These are phyloP conservation scores for Poecilia gillii DNA, from an alignment of 2,797 vertebrate species.

Conservation along the genomic window DNA sequence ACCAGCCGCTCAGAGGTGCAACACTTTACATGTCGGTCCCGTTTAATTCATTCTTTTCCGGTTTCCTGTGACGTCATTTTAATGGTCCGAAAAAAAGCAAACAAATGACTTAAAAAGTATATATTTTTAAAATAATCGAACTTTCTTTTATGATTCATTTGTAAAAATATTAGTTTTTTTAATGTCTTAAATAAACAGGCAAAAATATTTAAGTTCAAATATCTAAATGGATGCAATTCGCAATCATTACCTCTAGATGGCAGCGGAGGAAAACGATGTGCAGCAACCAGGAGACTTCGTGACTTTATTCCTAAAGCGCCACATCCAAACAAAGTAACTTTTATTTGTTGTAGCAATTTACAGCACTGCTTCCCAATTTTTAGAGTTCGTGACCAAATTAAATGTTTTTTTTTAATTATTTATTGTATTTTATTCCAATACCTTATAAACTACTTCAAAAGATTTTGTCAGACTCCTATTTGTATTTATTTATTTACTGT, in stretches of 20 bases:
- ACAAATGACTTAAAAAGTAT: not conserved
- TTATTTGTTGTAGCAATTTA: not conserved
- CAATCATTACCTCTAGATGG: constrained; percentile 45
- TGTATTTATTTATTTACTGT: not conserved
- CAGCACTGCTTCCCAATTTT: not conserved
- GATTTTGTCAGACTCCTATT: not conserved
- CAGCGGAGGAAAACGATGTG: constrained; percentile 34
- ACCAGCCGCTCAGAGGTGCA: not conserved
- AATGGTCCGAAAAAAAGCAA: not conserved
- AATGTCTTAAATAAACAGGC: not conserved
- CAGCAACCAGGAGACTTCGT: not conserved
- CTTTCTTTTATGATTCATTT: not conserved
- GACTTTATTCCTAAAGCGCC: not conserved
- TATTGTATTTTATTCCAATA: not conserved
- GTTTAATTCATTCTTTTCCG: constrained; percentile 52
- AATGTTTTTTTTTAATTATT: too few species aligned
- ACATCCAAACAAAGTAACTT: not conserved
- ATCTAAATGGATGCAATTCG: not conserved
- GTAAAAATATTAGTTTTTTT: not conserved
- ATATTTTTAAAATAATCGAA: not conserved
- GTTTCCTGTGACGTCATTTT: constrained; percentile 66
- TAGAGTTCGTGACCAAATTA: not conserved
- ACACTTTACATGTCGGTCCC: constrained; percentile 8
- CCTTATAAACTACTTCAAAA: not conserved
- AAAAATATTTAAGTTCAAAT: not conserved